Evolutionary conservation across 2,113 vertebrate genomes (phyloP), one percentile per base, ranked within the genome.

Genomic region (Recurvirostra avosetta): DNA sequence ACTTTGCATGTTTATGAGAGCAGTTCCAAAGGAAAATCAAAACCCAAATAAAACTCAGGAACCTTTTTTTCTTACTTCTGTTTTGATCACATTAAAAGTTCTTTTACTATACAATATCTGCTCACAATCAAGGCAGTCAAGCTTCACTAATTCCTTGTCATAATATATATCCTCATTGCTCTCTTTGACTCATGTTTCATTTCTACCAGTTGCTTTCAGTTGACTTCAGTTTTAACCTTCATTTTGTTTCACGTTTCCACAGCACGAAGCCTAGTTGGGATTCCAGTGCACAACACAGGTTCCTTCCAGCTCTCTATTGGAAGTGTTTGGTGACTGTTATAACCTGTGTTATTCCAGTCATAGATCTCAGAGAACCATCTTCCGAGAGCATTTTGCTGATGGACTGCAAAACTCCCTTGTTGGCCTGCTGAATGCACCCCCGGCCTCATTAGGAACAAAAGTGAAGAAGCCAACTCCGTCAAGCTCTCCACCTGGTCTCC

Each of bases 401-500:
- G 14, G 40, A 55, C 34, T 73, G 59, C 38, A 47, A 45, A 86
- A 49, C 15, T 90, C 53, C 27, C 40, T 75, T 8, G 5, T 16
- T 6, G 6, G 68, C 56, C 75, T 67, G 67, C 32, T 56, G 55
- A 93, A 81, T 0, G 1, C 55, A 77, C 12, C 30, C 55, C 32
- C 2, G 1, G 68, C 45, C n/a, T 88, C 79, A 66, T 5, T 52
- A 50, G 34, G 25, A 80, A 58, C 19, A 55, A 36, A 56, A 86
- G 36, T 53, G 75, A 70, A 80, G 53, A 88, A 92, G 71, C 41
- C 72, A 79, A 20, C 13, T 83, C 38, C 1, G 3, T 72, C 61
- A 55, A 70, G 56, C 74, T 92, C 66, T 93, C 90, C 90, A 94
- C 82, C 90, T 96, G 95, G 85, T 49, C 90, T 96, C 59, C 68